Base-by-base conservation (phyloP, 1,140 invertebrate species). In the Bombus confusus region DNA sequence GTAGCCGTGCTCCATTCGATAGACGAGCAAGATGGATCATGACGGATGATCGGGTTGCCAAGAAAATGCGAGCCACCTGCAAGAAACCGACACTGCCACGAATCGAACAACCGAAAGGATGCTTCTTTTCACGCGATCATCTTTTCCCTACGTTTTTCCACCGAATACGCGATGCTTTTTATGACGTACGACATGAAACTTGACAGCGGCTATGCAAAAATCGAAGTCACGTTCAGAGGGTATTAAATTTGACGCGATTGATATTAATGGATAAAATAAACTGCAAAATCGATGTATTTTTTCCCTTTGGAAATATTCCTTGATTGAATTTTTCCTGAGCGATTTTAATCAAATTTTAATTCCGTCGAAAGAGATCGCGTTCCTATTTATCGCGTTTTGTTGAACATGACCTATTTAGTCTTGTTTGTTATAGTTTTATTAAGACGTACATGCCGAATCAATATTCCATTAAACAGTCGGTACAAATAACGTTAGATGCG, bases 1-100 rank as follows among this genome's bases (percentile, higher is more conserved):
- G 52, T 73, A 62, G 66, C 69, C 62, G n/a, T 59, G 74, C 43
- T 41, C 59, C 52, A n/a, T 84, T 81, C 86, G 82, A 91, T 87
- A 81, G 80, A 41, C 80, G 57, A 85, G 86, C 86, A 91, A 92
- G 90, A 91, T 86, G 82, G 91, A 91, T 91, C 89, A 91, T 92
- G 91, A 92, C 86, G 84, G 89, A 92, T 92, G 88, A 89, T 86
- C 83, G 52, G 79, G 71, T 62, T 64, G 71, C 68, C 69, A 31
- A 31, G 77, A 64, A 73, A 84, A 62, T 52, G 73, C 37, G 39
- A 82, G 52, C n/a, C 25, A 37, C 39, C 15, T n/a, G 34, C 28
- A 68, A 83, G 84, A 83, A 83, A 77, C 79, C 83, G 78, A 39
- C 71, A n/a, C 78, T 22, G 68, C 39, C 34, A 25, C 52, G 76